Evolutionary conservation across 2,888 invertebrate genomes (phyloP).

Genomic region (Nymphalis c-album): DNA sequence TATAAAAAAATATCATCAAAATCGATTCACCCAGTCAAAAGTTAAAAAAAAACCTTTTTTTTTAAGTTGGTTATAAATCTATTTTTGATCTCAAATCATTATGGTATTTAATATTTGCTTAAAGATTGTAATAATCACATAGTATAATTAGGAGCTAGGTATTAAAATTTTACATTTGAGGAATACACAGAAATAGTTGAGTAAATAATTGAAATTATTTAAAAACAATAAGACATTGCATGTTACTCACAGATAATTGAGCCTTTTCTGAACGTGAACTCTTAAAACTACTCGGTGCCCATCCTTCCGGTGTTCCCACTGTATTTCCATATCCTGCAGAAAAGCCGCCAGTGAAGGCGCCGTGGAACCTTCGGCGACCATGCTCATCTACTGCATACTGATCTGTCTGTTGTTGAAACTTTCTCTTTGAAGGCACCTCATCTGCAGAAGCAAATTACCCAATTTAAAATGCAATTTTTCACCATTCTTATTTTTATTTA

Average conservation of each 20-base stretch:
- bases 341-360: conserved; percentile 99
- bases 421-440: conserved; percentile 89
- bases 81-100: no score
- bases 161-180: no score
- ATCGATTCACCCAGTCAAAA: no score
- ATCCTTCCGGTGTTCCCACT: conserved; percentile 97
- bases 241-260: conserved; percentile 54
- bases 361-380: conserved; percentile 96
- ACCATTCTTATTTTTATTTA: no score
- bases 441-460: conserved; percentile 76
- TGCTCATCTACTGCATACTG: conserved; percentile 94
- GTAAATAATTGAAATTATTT: no score
- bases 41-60: no score
- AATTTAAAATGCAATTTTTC: not conserved
- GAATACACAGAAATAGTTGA: no score
- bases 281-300: conserved; percentile 94
- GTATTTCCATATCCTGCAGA: conserved; percentile 99
- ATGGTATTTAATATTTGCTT: not conserved
- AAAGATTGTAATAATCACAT: not conserved
- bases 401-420: conserved; percentile 86
- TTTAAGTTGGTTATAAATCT: no score
- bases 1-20: no score
- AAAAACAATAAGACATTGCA: no score
- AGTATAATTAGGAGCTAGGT: no score
- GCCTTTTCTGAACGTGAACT: conserved; percentile 89